phyloP scores from a whole-genome alignment of 1,140 invertebrate genomes.

The Armadillidium nasatum region DNA sequence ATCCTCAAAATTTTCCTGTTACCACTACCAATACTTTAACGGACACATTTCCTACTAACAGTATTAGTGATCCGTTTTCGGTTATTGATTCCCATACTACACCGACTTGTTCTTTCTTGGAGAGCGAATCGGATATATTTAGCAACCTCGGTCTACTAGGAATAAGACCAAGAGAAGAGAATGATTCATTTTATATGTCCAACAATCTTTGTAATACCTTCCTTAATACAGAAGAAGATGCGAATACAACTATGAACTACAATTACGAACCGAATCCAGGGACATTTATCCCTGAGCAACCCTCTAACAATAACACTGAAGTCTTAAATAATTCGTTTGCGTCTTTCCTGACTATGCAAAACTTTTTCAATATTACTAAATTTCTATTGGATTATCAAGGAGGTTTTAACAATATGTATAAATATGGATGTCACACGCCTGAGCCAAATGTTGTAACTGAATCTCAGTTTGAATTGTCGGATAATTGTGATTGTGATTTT shows the following conservation, averaged over 20 bases:
- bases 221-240: neutral
- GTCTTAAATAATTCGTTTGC: neutral
- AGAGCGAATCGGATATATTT: neutral
- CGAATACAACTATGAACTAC: neutral
- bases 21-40: neutral
- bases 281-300: too few relatives aligned
- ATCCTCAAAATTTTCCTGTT: too few relatives aligned
- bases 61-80: neutral
- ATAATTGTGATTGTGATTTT: neutral
- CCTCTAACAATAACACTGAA: neutral
- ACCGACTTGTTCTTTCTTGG: too few relatives aligned
- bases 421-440: neutral
- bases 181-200: neutral
- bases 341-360: neutral
- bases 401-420: neutral
- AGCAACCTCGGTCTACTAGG: too few relatives aligned
- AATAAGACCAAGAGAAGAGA: too few relatives aligned
- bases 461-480: neutral
- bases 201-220: neutral
- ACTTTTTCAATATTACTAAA: neutral
- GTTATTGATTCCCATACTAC: too few relatives aligned
- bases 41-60: neutral
- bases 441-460: neutral
- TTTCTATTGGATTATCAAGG: neutral
- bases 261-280: too few relatives aligned